These are phyloP conservation scores for Linepithema humile DNA, from an alignment of 1,140 invertebrate genomes.

Conservation along the genomic window DNA sequence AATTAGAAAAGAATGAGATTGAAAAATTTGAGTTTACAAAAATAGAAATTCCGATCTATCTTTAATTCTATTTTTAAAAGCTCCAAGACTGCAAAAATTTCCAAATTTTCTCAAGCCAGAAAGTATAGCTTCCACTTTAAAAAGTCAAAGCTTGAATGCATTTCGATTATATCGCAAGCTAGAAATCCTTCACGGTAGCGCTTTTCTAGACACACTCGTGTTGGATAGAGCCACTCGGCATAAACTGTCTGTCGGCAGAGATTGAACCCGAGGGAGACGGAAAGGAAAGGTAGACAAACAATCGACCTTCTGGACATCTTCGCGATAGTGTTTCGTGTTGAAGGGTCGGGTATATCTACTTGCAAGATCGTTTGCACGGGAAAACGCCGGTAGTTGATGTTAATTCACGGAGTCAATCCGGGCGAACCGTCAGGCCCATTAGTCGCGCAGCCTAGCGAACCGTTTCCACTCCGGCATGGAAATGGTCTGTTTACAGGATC, in stretches of 20 bases:
- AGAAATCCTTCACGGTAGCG: neutral
- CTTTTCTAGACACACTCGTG: conserved; percentile 34
- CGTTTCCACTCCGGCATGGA: conserved; percentile 61
- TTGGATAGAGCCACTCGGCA: conserved; percentile 18
- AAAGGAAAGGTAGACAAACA: conserved; percentile 62
- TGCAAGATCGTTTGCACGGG: conserved; percentile 65
- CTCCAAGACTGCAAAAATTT: neutral
- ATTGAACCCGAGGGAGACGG: conserved; percentile 1
- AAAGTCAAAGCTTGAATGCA: neutral
- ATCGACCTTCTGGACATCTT: conserved; percentile 37
- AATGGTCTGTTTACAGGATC: conserved; percentile 76
- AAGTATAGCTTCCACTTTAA: neutral
- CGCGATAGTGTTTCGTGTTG: conserved; percentile 35
- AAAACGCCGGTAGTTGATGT: conserved; percentile 69
- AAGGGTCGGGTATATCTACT: conserved; percentile 62
- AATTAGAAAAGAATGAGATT: neutral
- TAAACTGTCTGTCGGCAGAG: conserved; percentile 20
- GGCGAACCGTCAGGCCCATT: conserved; percentile 75
- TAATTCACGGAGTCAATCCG: conserved; percentile 69
- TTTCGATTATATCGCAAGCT: conserved; percentile 6
- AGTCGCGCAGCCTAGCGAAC: conserved; percentile 68
- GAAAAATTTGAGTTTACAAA: neutral
- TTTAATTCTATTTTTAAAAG: neutral
- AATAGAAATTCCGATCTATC: no score
- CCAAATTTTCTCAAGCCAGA: neutral